Evolutionary conservation across 1,140 invertebrate species (phyloP), one percentile per base, ranked within the genome.

Genomic region (Vanessa atalanta): DNA sequence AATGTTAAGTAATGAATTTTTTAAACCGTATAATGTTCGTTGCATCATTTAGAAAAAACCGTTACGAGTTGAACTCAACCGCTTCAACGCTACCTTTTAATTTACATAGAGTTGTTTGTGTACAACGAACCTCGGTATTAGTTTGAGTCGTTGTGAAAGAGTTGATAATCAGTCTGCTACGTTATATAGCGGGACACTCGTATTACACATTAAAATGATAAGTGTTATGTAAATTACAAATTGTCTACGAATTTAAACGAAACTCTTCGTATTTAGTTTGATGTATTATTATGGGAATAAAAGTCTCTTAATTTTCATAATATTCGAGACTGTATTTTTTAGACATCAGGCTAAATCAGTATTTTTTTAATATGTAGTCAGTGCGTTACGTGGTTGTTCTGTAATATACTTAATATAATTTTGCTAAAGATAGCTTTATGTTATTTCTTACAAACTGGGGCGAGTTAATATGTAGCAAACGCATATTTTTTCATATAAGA

Each of bases 151-250:
- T 84, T 84, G 72, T 81, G 50, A 55, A 73, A 72, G 69, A 61
- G 55, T 64, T 72, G 86, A 79, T 88, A 86, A 88, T 83, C 72
- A 76, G 57, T 79, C 69, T 72, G 72, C 66, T 60, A 81, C 75
- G 78, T 72, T 81, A 72, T n/a, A 26, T 31, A 55, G 43, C 61
- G 70, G 73, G 71, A 78, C 77, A 43, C 37, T 80, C 20, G 23
- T 23, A 61, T 20, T 83, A 86, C 79, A 80, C 81, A 82, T 84
- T 70, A 72, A 80, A 82, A 82, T 55, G 84, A 76, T 85, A 88
- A 86, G 65, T 82, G 65, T 73, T 70, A 78, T 85, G 78, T 78
- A 88, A 78, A 86, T 64, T 67, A n/a, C 61, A 43, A 68, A 23
- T n/a, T 14, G 14, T 26, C n/a, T n/a, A 65, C 11, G 51, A 65